A percentile compares a stretch with the other conserved stretches of the same genome.
These are phyloP conservation scores for Chloroceryle amazona DNA, from an alignment of 2,797 vertebrate genomes.

Conservation along the genomic window DNA sequence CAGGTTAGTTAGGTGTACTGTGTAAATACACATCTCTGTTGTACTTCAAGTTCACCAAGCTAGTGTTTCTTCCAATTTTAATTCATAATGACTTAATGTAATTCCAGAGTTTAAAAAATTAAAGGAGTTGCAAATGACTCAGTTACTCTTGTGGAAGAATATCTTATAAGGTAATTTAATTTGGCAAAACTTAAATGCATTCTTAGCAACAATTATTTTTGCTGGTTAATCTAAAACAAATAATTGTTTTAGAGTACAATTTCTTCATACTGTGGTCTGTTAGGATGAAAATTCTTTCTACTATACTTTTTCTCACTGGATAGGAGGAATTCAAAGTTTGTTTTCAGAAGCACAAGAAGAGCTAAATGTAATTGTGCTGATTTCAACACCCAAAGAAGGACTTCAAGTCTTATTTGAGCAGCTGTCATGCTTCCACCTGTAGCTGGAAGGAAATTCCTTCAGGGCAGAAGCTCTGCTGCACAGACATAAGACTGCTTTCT, in stretches of 20 bases:
- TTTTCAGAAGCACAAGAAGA: background rate
- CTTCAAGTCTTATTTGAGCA: background rate
- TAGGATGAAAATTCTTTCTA: background rate
- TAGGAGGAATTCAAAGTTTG: background rate
- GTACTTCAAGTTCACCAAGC: background rate
- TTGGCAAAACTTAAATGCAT: accelerated
- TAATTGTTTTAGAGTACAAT: background rate
- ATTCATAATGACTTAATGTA: background rate
- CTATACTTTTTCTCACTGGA: background rate
- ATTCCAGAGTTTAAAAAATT: background rate
- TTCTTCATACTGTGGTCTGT: background rate
- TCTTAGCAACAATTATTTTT: background rate
- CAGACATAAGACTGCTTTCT: background rate
- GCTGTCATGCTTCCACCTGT: background rate
- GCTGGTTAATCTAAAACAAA: background rate
- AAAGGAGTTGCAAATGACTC: background rate
- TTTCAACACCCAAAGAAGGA: background rate
- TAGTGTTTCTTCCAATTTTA: background rate
- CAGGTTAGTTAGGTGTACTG: background rate
- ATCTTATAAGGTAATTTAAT: background rate
- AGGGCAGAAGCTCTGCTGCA: background rate
- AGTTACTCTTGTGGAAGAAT: background rate
- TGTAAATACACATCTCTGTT: background rate
- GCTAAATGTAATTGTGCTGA: background rate
- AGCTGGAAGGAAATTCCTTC: background rate